Base-by-base conservation (phyloP, 37 sponge, comb jelly and placozoan species). In the Haliclona indistincta region DNA sequence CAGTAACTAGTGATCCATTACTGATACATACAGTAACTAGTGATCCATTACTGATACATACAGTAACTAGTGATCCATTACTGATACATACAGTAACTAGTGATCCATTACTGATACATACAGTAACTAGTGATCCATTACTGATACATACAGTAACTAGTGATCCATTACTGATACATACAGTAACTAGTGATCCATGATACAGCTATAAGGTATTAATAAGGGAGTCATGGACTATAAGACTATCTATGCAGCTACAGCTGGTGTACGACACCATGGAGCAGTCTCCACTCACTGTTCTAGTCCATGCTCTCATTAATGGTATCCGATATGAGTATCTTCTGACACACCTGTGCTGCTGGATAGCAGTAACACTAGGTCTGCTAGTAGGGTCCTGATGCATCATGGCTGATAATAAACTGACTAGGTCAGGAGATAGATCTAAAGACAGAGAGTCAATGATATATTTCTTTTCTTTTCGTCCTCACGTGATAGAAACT, bases 351-450 rank as follows among this genome's bases (percentile, higher is more conserved):
- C 67, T 25, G 26, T 81, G 64, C 28, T 17, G 25, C 7, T 72
- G 45, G 32, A 81, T 4, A 2, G 62, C 25, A 28, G 71, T 64
- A 22, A 73, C 81, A 36, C 33, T 72, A 5, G 74, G 74, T 17
- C 81, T 43, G 17, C 22, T 23, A 5, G 22, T 20, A 38, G 74
- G 74, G 44, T 83, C 70, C 30, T 68, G 84, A 49, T 69, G 49
- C 84, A 83, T 76, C 84, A 89, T 89, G 0, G 6, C 49, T 17
- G 60, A 38, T 28, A 79, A 20, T 0, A 84, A 0, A 11, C 17
- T 4, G 0, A 70, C 54, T n/a, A 75, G 63, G 1, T 28, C 70
- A 45, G 70, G 63, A 10, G 85, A 77, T 15, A 83, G 36, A 54
- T 70, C 85, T 84, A 49, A n/a, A n/a, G n/a, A n/a, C n/a, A n/a